Percentiles rank a stretch among this genome's conserved stretches.
Conservation (phyloP, 2,113 vertebrate genomes). For the Chloebia gouldiae region DNA sequence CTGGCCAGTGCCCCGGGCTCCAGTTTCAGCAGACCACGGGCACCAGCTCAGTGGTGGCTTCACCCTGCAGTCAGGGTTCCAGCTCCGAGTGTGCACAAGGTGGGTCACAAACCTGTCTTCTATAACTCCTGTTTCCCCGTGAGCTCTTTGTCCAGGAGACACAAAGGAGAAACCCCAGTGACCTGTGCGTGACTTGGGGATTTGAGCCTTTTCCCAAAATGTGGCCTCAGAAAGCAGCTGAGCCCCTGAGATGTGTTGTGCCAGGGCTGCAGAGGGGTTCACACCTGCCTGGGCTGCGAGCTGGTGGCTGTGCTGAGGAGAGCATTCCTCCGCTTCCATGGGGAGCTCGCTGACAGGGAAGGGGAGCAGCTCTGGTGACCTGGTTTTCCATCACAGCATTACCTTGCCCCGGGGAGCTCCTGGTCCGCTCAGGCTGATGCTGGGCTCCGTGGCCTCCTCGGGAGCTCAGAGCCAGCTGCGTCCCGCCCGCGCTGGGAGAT, state of each 20-base stretch:
- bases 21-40: too few relatives aligned
- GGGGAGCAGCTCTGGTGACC: background rate
- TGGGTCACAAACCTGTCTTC: background rate
- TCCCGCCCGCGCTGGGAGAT: background rate
- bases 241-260: background rate
- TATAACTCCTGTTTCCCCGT: background rate
- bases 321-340: background rate
- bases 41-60: background rate
- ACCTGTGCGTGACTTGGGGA: background rate
- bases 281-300: background rate
- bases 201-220: background rate
- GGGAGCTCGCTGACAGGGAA: background rate
- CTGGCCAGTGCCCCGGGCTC: too few relatives aligned
- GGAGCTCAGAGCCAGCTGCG: background rate
- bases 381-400: background rate
- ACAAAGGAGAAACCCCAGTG: background rate
- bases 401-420: background rate
- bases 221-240: too few relatives aligned
- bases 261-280: background rate
- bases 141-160: background rate
- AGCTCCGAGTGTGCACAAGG: accelerated
- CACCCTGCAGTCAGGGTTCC: background rate
- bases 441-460: background rate
- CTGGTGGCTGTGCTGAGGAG: background rate
- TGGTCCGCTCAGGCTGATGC: background rate